Conservation (phyloP, 2,888 invertebrate species). For the Leptopilina drosophilae region DNA sequence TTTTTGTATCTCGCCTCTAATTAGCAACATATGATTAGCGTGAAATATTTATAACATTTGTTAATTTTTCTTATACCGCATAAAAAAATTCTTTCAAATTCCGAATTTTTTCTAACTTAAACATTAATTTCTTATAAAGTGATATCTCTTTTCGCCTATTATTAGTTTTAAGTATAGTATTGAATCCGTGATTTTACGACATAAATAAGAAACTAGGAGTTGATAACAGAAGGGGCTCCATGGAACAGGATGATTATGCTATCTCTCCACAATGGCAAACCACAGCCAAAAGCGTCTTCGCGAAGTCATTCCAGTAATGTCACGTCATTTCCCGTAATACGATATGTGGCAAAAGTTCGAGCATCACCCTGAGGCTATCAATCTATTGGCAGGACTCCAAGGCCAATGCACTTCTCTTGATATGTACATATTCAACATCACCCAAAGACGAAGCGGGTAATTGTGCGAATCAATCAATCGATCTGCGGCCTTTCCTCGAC, state of each 20-base stretch:
- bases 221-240: conserved; percentile 11
- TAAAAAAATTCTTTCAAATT: too few species aligned
- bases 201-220: background rate
- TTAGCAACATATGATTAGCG: conserved; percentile 29
- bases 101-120: too few species aligned
- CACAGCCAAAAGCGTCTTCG: conserved; percentile 56
- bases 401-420: conserved; percentile 70
- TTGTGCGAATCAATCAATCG: conserved; percentile 59
- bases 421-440: conserved; percentile 69
- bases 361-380: conserved; percentile 74
- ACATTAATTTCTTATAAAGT: too few species aligned
- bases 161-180: background rate
- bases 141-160: background rate
- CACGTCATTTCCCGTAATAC: conserved; percentile 75
- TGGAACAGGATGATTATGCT: conserved; percentile 44
- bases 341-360: conserved; percentile 72
- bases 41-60: background rate
- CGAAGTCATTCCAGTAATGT: conserved; percentile 70
- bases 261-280: conserved; percentile 39
- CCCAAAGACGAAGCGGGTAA: conserved; percentile 60
- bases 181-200: background rate
- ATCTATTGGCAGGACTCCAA: conserved; percentile 75
- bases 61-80: too few species aligned
- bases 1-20: conserved; percentile 29
- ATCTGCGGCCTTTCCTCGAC: background rate